These are phyloP conservation scores for Chrysolina americana DNA, from an alignment of 2,888 invertebrate genomes.

Conservation along the genomic window DNA sequence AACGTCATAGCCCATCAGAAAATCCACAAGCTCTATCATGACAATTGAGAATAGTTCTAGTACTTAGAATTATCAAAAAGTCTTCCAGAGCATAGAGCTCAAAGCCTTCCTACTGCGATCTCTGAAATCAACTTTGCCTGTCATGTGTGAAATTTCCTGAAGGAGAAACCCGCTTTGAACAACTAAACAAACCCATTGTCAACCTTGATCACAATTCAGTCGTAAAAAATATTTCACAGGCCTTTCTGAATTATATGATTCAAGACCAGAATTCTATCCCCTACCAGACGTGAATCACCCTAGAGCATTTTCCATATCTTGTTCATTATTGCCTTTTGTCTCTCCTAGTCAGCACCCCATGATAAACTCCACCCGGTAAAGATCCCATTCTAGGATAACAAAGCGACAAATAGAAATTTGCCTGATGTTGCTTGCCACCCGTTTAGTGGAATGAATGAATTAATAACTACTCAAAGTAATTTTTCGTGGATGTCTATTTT, in stretches of 20 bases:
- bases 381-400: slow-evolving; percentile 14
- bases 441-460: slow-evolving; percentile 4
- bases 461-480: background rate
- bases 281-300: background rate
- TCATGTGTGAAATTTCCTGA: no score
- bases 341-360: background rate
- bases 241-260: background rate
- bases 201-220: no score
- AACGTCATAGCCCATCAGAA: no score
- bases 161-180: no score
- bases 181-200: no score
- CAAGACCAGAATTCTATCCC: background rate
- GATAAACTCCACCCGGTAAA: slow-evolving; percentile 10
- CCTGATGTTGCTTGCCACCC: slow-evolving; percentile 3
- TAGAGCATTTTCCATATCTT: background rate
- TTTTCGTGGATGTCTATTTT: slow-evolving; percentile 6
- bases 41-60: no score
- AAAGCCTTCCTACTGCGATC: no score
- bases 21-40: no score
- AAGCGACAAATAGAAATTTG: slow-evolving; percentile 12
- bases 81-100: no score
- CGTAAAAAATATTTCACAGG: no score
- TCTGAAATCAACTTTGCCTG: no score
- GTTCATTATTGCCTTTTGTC: slow-evolving; percentile 8
- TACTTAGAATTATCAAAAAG: no score